Evolutionary conservation across 2,888 invertebrate genomes (phyloP), one percentile per base, ranked within the genome.

Genomic region (Synergus laeviventris): DNA sequence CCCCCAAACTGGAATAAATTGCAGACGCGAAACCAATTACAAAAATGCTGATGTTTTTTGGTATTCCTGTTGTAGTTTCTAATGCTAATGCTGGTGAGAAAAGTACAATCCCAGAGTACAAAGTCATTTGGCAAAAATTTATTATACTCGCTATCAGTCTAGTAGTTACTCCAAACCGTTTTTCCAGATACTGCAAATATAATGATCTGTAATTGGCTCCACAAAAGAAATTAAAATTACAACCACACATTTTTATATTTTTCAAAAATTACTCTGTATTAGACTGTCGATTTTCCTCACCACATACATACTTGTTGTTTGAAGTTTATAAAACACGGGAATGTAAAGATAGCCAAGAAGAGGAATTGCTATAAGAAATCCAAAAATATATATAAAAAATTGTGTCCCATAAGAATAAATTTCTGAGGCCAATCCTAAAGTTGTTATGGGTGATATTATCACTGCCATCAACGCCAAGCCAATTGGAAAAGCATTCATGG

Each of bases 41-140:
- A 76, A 97, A 89, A 82, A 97, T 95, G 1, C 97, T 96, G 81
- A 94, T 92, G 36, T 94, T 89, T 91, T 94, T 93, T 79, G 94
- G 93, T 11, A 97, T 91, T 16, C 96, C 96, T 1, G 97, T 97
- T 42, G 97, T 95, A 1, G 98, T 94, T 90, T 96, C 96, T 21
- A 99, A 90, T 0, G 98, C 98, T 82, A 99, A 92, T 0, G 98
- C 96, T 1, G 98, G 98, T 0, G 98, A 98, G 90, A 97, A 98
- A 14, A 99, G 91, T 24, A 98, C 98, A 84, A 99, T 96, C 1
- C 98, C 96, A 92, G 96, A 97, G 85, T 97, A 97, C 24, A 97
- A 92, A 83, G 97, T 94, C 95, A 98, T 96, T 92, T 99, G 98
- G 60, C 97, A 86, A 74, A 96, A 95, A 88, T 97, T 98, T 0